These are phyloP conservation scores for Palaemon carinicauda DNA, from an alignment of 1,140 invertebrate genomes.

Conservation along the genomic window DNA sequence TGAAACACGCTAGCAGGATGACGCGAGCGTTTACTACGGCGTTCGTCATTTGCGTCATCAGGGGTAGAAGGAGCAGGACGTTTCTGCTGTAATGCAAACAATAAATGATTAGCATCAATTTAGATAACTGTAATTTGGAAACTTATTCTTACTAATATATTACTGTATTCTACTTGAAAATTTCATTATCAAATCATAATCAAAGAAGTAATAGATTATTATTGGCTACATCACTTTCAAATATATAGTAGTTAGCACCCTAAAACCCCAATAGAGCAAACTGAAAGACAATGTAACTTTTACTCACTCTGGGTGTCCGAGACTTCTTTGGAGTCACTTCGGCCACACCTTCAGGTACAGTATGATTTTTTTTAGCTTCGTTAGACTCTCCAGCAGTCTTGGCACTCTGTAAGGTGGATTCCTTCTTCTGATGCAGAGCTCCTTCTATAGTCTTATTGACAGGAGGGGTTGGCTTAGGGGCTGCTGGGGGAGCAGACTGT, in stretches of 20 bases:
- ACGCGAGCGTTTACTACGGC: slow-evolving; percentile 68
- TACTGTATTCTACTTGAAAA: too few relatives aligned
- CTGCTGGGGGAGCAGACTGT: slow-evolving; percentile 10
- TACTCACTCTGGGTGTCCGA: slow-evolving; percentile 33
- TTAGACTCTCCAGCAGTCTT: not conserved
- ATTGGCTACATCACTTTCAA: too few relatives aligned
- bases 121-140: not conserved
- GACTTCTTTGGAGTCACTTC: slow-evolving; percentile 26
- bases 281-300: not conserved
- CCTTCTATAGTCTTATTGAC: not conserved
- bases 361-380: not conserved
- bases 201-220: too few relatives aligned
- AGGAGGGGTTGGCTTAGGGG: not conserved
- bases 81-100: slow-evolving; percentile 43
- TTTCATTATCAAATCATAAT: not conserved
- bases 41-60: slow-evolving; percentile 45
- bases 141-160: not conserved
- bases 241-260: too few relatives aligned
- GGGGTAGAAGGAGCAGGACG: slow-evolving; percentile 30
- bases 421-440: slow-evolving; percentile 30
- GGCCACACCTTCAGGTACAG: not conserved
- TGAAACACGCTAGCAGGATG: slow-evolving; percentile 81
- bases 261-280: too few relatives aligned
- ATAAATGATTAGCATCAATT: not conserved
- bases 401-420: slow-evolving; percentile 7